Conservation (phyloP, 2,113 vertebrate genomes). For the rat (Rattus norvegicus) region GRCr8 NC_086031.1:84498501-84499000, state of each 20-base stretch:
- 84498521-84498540: not conserved
- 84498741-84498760: not conserved
- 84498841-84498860: not conserved
- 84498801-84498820: not conserved
- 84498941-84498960: not conserved
- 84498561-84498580: not conserved
- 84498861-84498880: not conserved
- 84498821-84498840: not conserved
- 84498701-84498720: not conserved
- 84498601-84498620: not conserved
- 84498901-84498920: not conserved
- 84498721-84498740: not conserved
- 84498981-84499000: not conserved
- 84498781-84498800: not conserved
- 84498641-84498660: not conserved
- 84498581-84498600: not conserved
- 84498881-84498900: not conserved
- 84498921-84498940: not conserved
- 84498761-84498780: not conserved
- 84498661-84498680: not conserved
- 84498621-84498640: not conserved
- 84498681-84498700: not conserved
- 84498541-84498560: not conserved
- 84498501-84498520: not conserved
- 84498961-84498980: not conserved